Percentiles rank a stretch among this genome's conserved stretches.
These are phyloP conservation scores for Andricus curvator DNA, from an alignment of 2,888 invertebrate genomes.

Conservation along the genomic window DNA sequence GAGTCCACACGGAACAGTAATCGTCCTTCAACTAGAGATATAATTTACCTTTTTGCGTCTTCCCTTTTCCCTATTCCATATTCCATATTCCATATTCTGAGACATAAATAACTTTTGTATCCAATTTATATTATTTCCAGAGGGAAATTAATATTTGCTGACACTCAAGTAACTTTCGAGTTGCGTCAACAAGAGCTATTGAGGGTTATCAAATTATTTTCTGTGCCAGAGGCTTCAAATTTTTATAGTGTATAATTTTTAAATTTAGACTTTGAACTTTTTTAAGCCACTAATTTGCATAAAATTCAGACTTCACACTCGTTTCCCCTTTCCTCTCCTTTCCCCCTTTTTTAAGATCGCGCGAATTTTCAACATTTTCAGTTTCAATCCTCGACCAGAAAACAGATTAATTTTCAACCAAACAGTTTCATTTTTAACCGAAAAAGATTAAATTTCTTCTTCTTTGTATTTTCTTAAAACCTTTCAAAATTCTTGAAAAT, in stretches of 20 bases:
- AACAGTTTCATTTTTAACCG: too few relatives aligned
- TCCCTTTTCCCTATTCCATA: neutral
- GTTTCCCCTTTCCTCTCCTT: too few relatives aligned
- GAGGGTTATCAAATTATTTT: slow-evolving; percentile 5
- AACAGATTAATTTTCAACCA: too few relatives aligned
- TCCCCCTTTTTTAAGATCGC: too few relatives aligned
- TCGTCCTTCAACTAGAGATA: slow-evolving; percentile 15
- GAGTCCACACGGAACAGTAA: slow-evolving; percentile 36
- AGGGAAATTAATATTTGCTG: neutral
- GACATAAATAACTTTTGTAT: neutral
- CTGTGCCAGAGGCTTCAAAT: neutral
- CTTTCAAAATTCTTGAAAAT: too few relatives aligned
- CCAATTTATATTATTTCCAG: neutral
- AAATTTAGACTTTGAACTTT: too few relatives aligned
- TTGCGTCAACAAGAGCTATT: neutral
- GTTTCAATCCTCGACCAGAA: too few relatives aligned
- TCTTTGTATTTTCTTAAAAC: too few relatives aligned
- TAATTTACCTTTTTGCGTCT: neutral
- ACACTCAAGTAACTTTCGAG: neutral
- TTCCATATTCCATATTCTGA: slow-evolving; percentile 1
- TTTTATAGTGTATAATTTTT: slow-evolving; percentile 2
- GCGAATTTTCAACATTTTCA: too few relatives aligned
- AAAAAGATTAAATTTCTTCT: too few relatives aligned
- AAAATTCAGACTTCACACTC: too few relatives aligned
- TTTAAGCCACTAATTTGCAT: too few relatives aligned